Conservation (phyloP, 2,888 invertebrate genomes). For the Plebejus anna region DNA sequence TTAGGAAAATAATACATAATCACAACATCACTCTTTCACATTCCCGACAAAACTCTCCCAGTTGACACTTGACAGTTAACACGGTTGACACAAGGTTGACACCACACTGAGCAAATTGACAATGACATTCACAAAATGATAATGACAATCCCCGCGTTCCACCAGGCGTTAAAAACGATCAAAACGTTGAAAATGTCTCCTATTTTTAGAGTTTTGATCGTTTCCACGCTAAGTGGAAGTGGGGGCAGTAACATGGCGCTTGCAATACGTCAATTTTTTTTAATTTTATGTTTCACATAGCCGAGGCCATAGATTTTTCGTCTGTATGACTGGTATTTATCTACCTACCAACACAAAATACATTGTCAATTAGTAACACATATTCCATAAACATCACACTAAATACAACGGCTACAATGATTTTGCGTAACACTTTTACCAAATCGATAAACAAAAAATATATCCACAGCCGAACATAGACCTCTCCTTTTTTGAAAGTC, state of each 20-base stretch:
- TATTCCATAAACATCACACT: background rate
- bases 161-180: no score
- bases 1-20: no score
- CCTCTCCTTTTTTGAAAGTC: background rate
- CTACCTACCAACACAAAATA: constrained; percentile 3
- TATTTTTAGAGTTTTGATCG: no score
- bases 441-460: background rate
- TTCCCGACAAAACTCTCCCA: no score
- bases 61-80: no score
- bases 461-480: background rate
- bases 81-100: no score
- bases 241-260: background rate
- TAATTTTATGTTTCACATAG: background rate
- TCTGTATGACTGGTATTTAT: constrained; percentile 5
- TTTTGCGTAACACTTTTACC: background rate
- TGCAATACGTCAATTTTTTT: background rate
- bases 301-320: background rate
- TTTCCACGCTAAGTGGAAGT: no score
- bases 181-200: no score
- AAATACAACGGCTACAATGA: background rate
- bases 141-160: no score
- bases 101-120: no score
- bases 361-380: background rate
- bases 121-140: no score
- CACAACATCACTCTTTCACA: no score